These are phyloP conservation scores for Herpailurus yagouaroundi DNA, from an alignment of 2,113 vertebrate species.

Conservation along the genomic window DNA sequence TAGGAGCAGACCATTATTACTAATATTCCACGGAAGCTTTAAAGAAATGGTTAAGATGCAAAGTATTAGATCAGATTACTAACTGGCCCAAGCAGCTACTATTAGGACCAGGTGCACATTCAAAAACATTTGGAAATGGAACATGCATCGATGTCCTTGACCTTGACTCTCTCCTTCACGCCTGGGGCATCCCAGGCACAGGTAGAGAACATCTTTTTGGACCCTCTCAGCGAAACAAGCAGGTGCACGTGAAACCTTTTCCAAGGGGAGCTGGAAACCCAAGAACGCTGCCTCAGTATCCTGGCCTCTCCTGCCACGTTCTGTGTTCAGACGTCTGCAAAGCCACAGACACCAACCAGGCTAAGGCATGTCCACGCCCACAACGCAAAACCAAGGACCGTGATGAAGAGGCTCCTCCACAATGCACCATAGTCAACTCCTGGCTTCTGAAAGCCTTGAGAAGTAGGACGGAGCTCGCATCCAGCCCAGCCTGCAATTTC, in stretches of 20 bases:
- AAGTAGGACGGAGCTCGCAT: rapidly evolving
- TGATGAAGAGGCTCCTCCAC: background rate
- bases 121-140: background rate
- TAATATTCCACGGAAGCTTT: background rate
- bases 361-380: background rate
- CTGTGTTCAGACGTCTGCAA: background rate
- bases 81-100: background rate
- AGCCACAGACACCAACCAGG: background rate
- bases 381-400: background rate
- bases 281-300: rapidly evolving
- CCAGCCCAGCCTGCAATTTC: background rate
- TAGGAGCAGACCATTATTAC: background rate
- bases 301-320: rapidly evolving
- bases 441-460: background rate
- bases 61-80: background rate
- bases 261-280: rapidly evolving
- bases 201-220: background rate
- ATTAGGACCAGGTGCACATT: rapidly evolving
- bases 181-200: no score
- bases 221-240: background rate
- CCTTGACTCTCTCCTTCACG: background rate
- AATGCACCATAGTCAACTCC: rapidly evolving
- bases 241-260: rapidly evolving
- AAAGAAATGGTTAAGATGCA: background rate
- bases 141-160: rapidly evolving